Percentiles rank a stretch among this genome's conserved stretches.
These are phyloP conservation scores for Otus sunia DNA, from an alignment of 2,113 vertebrate species.

Conservation along the genomic window DNA sequence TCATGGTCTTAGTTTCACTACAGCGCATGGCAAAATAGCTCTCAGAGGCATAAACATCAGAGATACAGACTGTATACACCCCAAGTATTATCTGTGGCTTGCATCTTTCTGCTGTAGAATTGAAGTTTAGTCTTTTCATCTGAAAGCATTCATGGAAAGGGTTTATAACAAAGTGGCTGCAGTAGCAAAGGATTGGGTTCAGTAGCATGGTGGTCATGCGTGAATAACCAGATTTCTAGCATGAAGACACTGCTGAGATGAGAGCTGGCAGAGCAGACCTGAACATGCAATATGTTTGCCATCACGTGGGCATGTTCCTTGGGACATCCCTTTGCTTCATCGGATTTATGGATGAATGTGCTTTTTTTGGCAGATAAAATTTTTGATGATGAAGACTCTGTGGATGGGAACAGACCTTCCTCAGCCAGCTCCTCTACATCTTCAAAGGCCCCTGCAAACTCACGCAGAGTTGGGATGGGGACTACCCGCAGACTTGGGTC, in stretches of 20 bases:
- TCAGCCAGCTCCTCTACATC: conserved; percentile 90
- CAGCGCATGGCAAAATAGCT: background rate
- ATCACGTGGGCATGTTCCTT: fast-evolving
- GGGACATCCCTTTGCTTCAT: background rate
- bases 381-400: conserved; percentile 98
- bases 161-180: background rate
- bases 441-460: conserved; percentile 85
- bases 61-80: background rate
- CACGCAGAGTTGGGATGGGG: conserved; percentile 80
- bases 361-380: conserved; percentile 86
- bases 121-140: background rate
- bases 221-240: background rate
- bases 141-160: background rate
- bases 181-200: background rate
- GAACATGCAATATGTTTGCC: background rate
- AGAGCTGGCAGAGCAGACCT: background rate
- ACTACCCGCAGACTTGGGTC: conserved; percentile 85
- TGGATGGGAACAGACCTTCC: conserved; percentile 95
- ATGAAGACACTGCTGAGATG: background rate
- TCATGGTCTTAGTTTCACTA: background rate
- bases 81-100: background rate
- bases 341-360: background rate
- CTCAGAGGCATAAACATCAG: background rate
- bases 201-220: background rate
- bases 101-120: background rate